These are phyloP conservation scores for Aldabrachelys gigantea DNA, from an alignment of 2,113 vertebrate genomes.

Conservation along the genomic window DNA sequence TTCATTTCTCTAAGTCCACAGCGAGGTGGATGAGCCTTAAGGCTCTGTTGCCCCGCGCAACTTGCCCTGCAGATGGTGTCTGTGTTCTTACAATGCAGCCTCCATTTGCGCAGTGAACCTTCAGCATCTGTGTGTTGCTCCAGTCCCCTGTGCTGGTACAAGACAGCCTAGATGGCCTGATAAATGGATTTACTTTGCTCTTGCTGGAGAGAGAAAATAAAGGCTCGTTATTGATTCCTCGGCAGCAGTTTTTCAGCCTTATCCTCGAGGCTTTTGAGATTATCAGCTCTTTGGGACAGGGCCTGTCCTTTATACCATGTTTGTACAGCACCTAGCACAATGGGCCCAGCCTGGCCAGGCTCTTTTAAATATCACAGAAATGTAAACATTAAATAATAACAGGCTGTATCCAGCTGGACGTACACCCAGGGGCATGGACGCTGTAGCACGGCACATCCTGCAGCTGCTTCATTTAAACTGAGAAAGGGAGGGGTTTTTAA, in stretches of 20 bases:
- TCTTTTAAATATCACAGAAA: not conserved
- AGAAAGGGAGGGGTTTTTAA: not conserved
- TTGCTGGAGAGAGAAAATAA: not conserved
- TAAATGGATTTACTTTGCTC: not conserved
- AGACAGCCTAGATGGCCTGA: not conserved
- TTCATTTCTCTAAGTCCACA: not conserved
- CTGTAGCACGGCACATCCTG: not conserved
- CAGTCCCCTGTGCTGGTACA: not conserved
- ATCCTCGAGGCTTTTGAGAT: not conserved
- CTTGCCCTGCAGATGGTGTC: not conserved
- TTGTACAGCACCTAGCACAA: not conserved
- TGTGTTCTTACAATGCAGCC: not conserved
- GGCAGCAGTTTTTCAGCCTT: not conserved
- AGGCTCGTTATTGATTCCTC: not conserved
- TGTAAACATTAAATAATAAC: not conserved
- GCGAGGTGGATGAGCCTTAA: not conserved
- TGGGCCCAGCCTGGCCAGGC: not conserved
- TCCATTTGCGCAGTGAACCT: not conserved
- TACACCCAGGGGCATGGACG: too few relatives aligned
- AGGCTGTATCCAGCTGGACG: not conserved
- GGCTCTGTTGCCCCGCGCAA: fast-evolving
- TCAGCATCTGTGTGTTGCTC: not conserved
- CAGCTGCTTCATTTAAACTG: not conserved
- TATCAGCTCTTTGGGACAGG: not conserved
- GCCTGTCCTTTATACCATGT: not conserved